A percentile compares a stretch with the other conserved stretches of the same genome.
Conservation (phyloP, 2,113 vertebrate genomes). For the Brevimyrus niger region DNA sequence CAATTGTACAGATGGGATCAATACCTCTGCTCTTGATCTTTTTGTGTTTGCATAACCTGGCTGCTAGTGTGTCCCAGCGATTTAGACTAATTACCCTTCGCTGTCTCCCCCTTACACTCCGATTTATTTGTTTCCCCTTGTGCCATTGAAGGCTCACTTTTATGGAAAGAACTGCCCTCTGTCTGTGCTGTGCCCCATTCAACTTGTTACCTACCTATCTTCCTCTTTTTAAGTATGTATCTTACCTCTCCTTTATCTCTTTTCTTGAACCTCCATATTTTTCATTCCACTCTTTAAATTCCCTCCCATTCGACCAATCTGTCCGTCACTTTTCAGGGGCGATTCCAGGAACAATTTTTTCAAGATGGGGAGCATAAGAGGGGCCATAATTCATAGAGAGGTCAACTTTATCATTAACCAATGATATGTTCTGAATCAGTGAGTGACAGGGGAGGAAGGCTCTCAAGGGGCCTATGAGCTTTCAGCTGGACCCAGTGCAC, state of each 20-base stretch:
- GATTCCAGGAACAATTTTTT: background rate
- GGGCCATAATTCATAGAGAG: background rate
- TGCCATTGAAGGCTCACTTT: background rate
- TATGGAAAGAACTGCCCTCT: background rate
- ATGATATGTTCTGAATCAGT: background rate
- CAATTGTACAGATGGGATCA: background rate
- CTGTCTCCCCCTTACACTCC: background rate
- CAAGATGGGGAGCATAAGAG: background rate
- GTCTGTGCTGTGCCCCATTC: background rate
- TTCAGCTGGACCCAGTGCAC: background rate
- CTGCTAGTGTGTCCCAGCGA: background rate
- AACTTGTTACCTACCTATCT: background rate
- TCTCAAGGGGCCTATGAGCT: background rate
- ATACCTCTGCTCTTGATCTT: background rate
- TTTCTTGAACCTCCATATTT: background rate
- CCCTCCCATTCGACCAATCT: background rate
- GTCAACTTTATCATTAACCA: background rate
- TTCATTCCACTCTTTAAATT: background rate
- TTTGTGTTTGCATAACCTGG: background rate
- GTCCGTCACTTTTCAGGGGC: background rate
- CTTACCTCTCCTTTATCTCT: background rate
- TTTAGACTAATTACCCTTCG: conserved; percentile 14
- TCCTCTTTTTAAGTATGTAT: background rate
- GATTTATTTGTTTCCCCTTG: background rate
- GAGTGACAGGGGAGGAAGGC: background rate